Evolutionary conservation across 2,113 vertebrate genomes (phyloP).

Genomic region (Willisornis vidua): DNA sequence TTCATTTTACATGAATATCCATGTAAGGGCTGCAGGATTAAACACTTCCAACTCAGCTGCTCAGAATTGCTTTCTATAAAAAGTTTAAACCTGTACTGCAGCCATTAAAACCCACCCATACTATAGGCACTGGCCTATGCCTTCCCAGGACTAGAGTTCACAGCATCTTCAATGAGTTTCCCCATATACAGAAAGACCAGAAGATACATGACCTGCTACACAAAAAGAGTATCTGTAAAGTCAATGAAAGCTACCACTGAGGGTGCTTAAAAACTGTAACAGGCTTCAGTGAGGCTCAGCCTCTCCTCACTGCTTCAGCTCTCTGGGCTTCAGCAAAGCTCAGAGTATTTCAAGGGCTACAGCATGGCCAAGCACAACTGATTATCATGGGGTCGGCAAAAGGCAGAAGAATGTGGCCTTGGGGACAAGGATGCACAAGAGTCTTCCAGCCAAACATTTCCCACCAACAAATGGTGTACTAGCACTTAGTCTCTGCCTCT

Average conservation of each 20-base stretch:
- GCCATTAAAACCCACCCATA: not conserved
- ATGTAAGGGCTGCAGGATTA: conserved; percentile 9
- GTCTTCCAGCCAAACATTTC: not conserved
- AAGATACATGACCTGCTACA: not conserved
- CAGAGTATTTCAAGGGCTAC: not conserved
- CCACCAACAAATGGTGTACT: not conserved
- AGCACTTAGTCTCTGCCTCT: not conserved
- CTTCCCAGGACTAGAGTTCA: not conserved
- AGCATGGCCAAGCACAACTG: not conserved
- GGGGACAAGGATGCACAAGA: not conserved
- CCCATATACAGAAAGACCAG: not conserved
- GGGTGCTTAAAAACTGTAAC: not conserved
- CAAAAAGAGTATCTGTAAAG: not conserved
- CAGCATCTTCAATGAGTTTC: not conserved
- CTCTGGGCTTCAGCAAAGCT: not conserved
- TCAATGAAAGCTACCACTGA: not conserved
- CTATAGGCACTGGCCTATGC: not conserved
- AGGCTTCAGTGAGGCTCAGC: not conserved
- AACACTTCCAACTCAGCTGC: not conserved
- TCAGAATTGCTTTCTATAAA: not conserved
- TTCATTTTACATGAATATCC: conserved; percentile 8
- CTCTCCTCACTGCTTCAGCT: not conserved
- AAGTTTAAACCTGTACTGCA: not conserved
- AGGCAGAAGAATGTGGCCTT: not conserved
- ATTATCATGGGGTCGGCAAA: not conserved